phyloP scores from a whole-genome alignment of 2,113 vertebrate genomes.

The Salminus brasiliensis region DNA sequence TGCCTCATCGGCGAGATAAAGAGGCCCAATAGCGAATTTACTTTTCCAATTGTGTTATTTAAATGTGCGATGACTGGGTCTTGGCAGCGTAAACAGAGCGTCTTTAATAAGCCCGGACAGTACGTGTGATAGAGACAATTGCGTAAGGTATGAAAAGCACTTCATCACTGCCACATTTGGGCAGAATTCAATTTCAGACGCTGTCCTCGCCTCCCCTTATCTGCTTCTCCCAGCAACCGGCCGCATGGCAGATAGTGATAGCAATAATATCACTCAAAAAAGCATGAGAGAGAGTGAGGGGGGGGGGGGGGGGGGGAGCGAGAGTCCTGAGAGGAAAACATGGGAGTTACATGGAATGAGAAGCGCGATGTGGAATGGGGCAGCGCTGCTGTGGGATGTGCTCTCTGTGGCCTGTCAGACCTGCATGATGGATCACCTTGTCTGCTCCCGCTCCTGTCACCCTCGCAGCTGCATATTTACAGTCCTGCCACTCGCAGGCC shows the following conservation, averaged over 20 bases:
- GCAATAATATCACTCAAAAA: constrained; percentile 59
- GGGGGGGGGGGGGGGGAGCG: constrained; percentile 4
- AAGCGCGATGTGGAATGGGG: constrained; percentile 41
- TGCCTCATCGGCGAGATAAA: constrained; percentile 51
- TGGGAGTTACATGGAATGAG: constrained; percentile 54
- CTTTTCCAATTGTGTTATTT: constrained; percentile 81
- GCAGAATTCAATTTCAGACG: constrained; percentile 87
- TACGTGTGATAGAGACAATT: constrained; percentile 85
- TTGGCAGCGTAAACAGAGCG: constrained; percentile 57
- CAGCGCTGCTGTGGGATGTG: constrained; percentile 42
- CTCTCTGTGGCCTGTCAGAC: constrained; percentile 42
- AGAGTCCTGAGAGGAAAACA: constrained; percentile 42
- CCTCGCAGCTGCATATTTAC: constrained; percentile 49
- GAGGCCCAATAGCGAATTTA: constrained; percentile 65
- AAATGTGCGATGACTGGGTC: constrained; percentile 73
- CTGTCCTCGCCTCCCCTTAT: constrained; percentile 80
- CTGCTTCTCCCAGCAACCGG: constrained; percentile 75
- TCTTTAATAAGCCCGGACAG: constrained; percentile 74
- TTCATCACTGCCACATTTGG: constrained; percentile 86
- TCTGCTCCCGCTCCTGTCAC: constrained; percentile 34
- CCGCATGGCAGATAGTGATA: constrained; percentile 77
- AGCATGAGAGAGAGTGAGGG: constrained; percentile 8
- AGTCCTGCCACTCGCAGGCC: constrained; percentile 37
- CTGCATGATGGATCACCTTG: constrained; percentile 54
- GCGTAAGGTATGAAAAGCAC: constrained; percentile 86